Evolutionary conservation across 2,797 vertebrate genomes (phyloP).

Genomic region (Decapterus maruadsi): DNA sequence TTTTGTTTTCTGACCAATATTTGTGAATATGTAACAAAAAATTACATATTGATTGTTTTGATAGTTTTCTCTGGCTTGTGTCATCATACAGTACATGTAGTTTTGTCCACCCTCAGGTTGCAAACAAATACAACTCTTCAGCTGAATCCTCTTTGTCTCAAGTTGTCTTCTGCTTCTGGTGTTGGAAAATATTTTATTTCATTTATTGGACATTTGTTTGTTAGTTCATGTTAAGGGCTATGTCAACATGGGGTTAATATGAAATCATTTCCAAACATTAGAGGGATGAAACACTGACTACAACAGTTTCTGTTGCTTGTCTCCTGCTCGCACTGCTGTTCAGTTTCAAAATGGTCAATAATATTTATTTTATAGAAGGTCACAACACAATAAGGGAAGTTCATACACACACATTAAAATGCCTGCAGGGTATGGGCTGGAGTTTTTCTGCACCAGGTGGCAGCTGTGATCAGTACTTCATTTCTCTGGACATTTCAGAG

Average conservation of each 20-base stretch:
- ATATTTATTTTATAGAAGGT: too few species aligned
- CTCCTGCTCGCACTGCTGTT: background rate
- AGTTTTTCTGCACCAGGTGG: constrained; percentile 59
- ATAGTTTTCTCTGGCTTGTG: constrained; percentile 4
- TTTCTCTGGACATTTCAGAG: background rate
- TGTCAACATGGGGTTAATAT: background rate
- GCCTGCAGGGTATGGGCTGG: background rate
- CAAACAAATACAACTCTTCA: constrained; percentile 56
- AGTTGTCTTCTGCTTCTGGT: background rate
- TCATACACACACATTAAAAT: background rate
- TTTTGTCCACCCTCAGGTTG: constrained; percentile 29
- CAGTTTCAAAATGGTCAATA: too few species aligned
- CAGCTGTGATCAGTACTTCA: background rate
- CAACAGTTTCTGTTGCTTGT: background rate
- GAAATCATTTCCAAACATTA: background rate
- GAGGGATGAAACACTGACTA: background rate
- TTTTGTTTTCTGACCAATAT: background rate
- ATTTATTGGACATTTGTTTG: background rate
- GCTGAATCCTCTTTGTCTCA: background rate
- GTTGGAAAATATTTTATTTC: background rate
- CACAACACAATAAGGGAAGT: background rate
- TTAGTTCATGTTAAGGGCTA: background rate
- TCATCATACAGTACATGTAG: background rate
- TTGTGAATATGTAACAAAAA: constrained; percentile 39
- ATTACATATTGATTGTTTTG: background rate